These are phyloP conservation scores for Poecilia latipinna DNA, from an alignment of 2,113 vertebrate species.

Conservation along the genomic window DNA sequence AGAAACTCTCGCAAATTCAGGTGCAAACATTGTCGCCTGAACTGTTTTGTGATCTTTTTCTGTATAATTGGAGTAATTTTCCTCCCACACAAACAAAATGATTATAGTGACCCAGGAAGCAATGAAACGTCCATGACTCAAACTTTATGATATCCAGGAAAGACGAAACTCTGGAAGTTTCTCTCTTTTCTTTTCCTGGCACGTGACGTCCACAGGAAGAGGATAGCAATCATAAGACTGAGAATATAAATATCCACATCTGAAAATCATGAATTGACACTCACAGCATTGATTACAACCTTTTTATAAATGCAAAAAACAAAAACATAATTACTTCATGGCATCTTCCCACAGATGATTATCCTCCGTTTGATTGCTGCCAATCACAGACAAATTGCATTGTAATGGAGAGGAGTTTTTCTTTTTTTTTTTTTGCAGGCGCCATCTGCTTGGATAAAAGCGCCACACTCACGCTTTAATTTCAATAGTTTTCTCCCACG, in stretches of 20 bases:
- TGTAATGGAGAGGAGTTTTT: conserved; percentile 32
- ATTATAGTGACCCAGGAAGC: background rate
- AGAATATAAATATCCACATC: conserved; percentile 50
- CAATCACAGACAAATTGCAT: conserved; percentile 66
- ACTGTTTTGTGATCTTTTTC: background rate
- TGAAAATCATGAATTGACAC: conserved; percentile 46
- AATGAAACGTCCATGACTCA: conserved; percentile 16
- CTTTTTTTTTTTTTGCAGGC: conserved; percentile 27
- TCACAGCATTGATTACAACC: conserved; percentile 62
- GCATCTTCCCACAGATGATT: conserved; percentile 46
- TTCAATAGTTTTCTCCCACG: conserved; percentile 45
- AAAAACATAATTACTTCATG: conserved; percentile 50
- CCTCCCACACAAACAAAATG: background rate
- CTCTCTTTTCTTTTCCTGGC: conserved; percentile 1
- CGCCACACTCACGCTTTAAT: conserved; percentile 20
- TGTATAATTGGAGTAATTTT: background rate
- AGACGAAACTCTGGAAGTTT: conserved; percentile 2
- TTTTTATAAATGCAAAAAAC: conserved; percentile 49
- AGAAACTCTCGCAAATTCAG: background rate
- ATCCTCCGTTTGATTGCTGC: conserved; percentile 58
- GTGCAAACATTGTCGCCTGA: background rate
- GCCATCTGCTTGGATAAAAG: conserved; percentile 61
- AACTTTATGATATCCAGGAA: background rate
- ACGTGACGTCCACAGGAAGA: conserved; percentile 28
- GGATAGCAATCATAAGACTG: background rate